Conservation (phyloP, 2,797 vertebrate genomes). For the Aplochiton taeniatus region DNA sequence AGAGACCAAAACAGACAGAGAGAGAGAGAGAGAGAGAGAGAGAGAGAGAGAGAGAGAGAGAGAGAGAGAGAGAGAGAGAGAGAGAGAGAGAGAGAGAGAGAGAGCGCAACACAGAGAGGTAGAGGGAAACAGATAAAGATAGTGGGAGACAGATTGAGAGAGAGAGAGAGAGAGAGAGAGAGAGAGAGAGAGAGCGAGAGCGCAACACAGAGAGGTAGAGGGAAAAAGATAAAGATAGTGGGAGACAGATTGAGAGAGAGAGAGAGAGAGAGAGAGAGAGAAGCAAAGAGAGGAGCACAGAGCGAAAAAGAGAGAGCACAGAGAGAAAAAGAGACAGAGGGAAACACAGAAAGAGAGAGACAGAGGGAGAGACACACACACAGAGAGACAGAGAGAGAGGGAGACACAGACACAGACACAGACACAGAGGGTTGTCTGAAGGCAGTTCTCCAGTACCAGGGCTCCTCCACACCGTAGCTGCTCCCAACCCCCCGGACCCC, state of each 20-base stretch:
- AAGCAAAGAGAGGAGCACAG: too few species aligned
- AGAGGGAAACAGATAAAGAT: conserved; percentile 22
- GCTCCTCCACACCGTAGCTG: too few species aligned
- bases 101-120: conserved; percentile 32
- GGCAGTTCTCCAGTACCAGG: too few species aligned
- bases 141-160: conserved; percentile 32
- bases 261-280: too few species aligned
- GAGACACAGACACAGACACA: too few species aligned
- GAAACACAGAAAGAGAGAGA: too few species aligned
- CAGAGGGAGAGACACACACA: background rate
- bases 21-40: background rate
- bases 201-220: background rate
- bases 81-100: conserved; percentile 29
- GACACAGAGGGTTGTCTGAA: too few species aligned
- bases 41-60: conserved; percentile 2
- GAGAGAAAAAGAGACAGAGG: background rate
- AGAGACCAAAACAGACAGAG: conserved; percentile 27
- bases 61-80: conserved; percentile 32
- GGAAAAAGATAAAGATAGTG: background rate
- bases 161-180: background rate
- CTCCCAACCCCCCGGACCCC: too few species aligned
- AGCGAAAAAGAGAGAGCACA: background rate
- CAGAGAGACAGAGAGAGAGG: too few species aligned
- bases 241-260: background rate
- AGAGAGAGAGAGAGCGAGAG: background rate